phyloP scores from a whole-genome alignment of 2,888 invertebrate genomes.

The Lepidonotus clava region DNA sequence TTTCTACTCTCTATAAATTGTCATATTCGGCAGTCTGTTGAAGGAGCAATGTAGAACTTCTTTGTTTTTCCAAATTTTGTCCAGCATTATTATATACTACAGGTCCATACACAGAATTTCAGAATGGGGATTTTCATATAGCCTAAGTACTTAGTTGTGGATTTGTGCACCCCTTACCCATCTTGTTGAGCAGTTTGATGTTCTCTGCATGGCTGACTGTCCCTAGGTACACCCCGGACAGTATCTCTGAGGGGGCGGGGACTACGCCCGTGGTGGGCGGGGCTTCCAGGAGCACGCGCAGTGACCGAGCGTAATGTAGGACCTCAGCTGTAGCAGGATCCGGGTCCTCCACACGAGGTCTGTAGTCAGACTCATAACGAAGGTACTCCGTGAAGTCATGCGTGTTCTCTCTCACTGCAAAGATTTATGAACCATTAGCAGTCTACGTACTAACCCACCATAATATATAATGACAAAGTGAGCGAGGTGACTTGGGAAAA shows the following conservation, averaged over 20 bases:
- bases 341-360: neutral
- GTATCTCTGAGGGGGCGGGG: conserved; percentile 38
- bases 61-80: too few species aligned
- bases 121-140: too few species aligned
- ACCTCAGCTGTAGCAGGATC: conserved; percentile 28
- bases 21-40: too few species aligned
- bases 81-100: too few species aligned
- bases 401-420: neutral
- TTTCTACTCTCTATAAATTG: too few species aligned
- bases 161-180: neutral
- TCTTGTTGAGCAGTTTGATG: conserved; percentile 22
- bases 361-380: conserved; percentile 20
- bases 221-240: conserved; percentile 46
- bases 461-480: too few species aligned
- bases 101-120: too few species aligned
- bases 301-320: neutral
- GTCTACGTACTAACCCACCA: too few species aligned
- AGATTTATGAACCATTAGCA: too few species aligned
- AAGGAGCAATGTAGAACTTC: too few species aligned
- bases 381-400: conserved; percentile 31
- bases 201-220: conserved; percentile 37
- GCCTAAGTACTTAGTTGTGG: neutral
- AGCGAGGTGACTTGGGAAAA: too few species aligned
- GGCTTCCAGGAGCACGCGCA: conserved; percentile 46
- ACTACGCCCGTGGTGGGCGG: conserved; percentile 43